Conservation (phyloP, 1,140 invertebrate genomes). For the Argopecten irradians region DNA sequence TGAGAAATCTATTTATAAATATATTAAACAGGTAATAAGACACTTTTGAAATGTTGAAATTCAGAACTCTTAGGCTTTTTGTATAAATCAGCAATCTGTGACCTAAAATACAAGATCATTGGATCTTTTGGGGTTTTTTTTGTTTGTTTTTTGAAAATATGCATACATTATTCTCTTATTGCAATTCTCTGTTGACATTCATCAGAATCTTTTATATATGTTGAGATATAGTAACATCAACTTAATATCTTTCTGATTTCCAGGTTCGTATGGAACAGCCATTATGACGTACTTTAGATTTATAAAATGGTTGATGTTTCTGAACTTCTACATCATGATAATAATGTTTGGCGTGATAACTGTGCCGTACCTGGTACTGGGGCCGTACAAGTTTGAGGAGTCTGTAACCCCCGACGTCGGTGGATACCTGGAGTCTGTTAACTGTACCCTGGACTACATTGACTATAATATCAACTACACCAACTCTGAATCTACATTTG, state of each 20-base stretch:
- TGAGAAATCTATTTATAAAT: no score
- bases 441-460: slow-evolving; percentile 44
- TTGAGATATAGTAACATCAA: no score
- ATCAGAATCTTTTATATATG: neutral
- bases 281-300: slow-evolving; percentile 50
- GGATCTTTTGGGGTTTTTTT: neutral
- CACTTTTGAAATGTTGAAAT: no score
- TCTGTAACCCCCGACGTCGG: neutral
- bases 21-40: no score
- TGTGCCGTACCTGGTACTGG: slow-evolving; percentile 38
- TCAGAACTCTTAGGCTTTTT: no score
- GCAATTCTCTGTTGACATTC: neutral
- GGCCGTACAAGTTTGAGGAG: slow-evolving; percentile 36
- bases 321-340: slow-evolving; percentile 47
- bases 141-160: neutral
- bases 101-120: no score
- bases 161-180: neutral
- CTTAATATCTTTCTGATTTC: slow-evolving; percentile 24
- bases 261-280: slow-evolving; percentile 49
- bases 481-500: neutral
- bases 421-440: slow-evolving; percentile 2
- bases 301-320: slow-evolving; percentile 48
- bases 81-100: no score
- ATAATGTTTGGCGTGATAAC: slow-evolving; percentile 40
- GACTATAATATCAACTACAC: slow-evolving; percentile 39